Evolutionary conservation across 1,140 invertebrate genomes (phyloP).

Genomic region (Neodiprion pinetum): DNA sequence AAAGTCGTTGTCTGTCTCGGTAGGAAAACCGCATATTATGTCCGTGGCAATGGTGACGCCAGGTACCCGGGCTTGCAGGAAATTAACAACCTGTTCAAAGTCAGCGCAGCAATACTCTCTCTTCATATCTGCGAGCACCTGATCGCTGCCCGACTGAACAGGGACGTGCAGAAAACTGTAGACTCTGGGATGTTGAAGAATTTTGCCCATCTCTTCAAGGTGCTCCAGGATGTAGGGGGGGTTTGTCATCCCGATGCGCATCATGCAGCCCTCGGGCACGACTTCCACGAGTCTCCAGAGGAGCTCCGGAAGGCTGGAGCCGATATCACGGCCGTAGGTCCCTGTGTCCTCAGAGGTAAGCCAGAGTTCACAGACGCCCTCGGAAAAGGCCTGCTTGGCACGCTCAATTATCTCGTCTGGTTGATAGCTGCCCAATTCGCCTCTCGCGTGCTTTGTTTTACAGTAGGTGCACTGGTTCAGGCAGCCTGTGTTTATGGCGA

Average conservation of each 20-base stretch:
- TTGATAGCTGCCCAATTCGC: constrained; percentile 93
- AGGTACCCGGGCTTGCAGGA: constrained; percentile 78
- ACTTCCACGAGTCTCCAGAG: constrained; percentile 87
- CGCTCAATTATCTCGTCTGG: constrained; percentile 83
- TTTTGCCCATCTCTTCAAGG: constrained; percentile 88
- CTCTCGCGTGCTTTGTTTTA: constrained; percentile 97
- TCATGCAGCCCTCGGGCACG: constrained; percentile 88
- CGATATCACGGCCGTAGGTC: constrained; percentile 95
- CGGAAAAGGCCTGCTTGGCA: constrained; percentile 84
- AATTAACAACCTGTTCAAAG: constrained; percentile 91
- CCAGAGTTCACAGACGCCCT: constrained; percentile 98
- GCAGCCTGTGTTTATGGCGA: constrained; percentile 97
- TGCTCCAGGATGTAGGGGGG: constrained; percentile 98
- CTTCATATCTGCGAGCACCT: constrained; percentile 95
- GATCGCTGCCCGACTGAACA: constrained; percentile 95
- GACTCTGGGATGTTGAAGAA: constrained; percentile 87
- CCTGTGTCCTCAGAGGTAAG: constrained; percentile 98
- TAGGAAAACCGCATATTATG: constrained; percentile 98
- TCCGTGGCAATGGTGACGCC: constrained; percentile 96
- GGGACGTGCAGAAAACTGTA: constrained; percentile 97
- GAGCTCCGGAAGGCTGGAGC: constrained; percentile 84
- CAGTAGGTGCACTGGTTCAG: constrained; percentile 99
- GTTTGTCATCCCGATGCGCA: constrained; percentile 96
- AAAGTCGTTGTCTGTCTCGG: constrained; percentile 93
- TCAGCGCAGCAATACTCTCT: constrained; percentile 90